Percentiles rank a stretch among this genome's conserved stretches.
phyloP scores from a whole-genome alignment of 2,888 invertebrate genomes.

The Stenodera caucasica region DNA sequence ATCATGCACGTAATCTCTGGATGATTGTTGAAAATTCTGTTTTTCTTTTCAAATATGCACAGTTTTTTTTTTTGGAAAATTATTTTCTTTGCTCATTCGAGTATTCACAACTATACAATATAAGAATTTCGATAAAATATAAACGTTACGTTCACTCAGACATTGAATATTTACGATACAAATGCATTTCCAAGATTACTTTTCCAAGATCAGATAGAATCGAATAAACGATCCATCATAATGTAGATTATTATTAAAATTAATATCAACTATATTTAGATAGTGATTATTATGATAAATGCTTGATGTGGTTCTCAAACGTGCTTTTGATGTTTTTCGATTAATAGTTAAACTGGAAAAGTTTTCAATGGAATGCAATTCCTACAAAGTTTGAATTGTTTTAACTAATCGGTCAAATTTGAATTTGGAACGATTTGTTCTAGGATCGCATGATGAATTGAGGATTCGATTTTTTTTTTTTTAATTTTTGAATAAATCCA shows the following conservation, averaged over 20 bases:
- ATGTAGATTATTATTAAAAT: not conserved
- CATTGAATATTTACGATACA: not conserved
- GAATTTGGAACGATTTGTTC: not conserved
- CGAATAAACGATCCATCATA: not conserved
- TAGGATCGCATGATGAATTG: not conserved
- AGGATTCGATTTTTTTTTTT: not conserved
- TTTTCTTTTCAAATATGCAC: too few species aligned
- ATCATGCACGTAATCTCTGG: not conserved
- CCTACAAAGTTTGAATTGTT: not conserved
- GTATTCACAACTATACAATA: too few species aligned
- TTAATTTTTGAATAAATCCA: constrained; percentile 16
- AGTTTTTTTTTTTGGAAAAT: too few species aligned
- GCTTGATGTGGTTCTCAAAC: too few species aligned
- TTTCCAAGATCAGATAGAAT: not conserved
- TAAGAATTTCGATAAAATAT: too few species aligned
- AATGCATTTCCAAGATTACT: not conserved
- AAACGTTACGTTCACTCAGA: too few species aligned
- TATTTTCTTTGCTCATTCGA: too few species aligned
- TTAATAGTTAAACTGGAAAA: not conserved
- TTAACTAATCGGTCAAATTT: not conserved
- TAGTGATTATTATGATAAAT: not conserved
- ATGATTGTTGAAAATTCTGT: too few species aligned
- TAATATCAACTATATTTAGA: not conserved
- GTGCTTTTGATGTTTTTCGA: not conserved
- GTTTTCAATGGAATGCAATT: not conserved